phyloP scores from a whole-genome alignment of 2,888 invertebrate species.

The Argynnis bischoffii region DNA sequence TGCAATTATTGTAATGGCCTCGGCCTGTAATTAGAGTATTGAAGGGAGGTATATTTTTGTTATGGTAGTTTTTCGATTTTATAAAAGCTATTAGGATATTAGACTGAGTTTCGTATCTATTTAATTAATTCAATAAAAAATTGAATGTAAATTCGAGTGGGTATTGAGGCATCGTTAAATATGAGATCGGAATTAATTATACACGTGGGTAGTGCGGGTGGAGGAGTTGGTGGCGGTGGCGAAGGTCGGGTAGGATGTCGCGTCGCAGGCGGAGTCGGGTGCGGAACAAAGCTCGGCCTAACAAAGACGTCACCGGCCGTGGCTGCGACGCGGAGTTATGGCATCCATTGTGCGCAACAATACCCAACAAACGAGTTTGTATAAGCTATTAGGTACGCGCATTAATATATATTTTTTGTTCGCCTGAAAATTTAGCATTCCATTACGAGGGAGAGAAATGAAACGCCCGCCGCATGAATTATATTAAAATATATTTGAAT shows the following conservation, averaged over 20 bases:
- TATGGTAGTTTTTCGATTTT: slow-evolving; percentile 36
- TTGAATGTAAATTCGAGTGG: slow-evolving; percentile 42
- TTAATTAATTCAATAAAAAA: slow-evolving; percentile 52
- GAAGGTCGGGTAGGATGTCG: slow-evolving; percentile 62
- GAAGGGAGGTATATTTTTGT: slow-evolving; percentile 51
- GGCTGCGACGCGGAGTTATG: slow-evolving; percentile 82
- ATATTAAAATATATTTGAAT: slow-evolving; percentile 83
- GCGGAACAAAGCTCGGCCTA: slow-evolving; percentile 76
- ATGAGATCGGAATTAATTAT: slow-evolving; percentile 42
- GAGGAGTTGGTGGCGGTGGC: slow-evolving; percentile 40
- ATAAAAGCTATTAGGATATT: slow-evolving; percentile 42
- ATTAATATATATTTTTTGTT: slow-evolving; percentile 83
- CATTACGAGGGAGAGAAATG: slow-evolving; percentile 83
- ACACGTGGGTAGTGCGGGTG: slow-evolving; percentile 46
- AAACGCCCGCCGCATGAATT: slow-evolving; percentile 83
- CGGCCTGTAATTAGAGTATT: slow-evolving; percentile 71
- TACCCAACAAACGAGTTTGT: slow-evolving; percentile 83
- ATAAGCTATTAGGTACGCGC: slow-evolving; percentile 83
- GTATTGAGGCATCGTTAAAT: slow-evolving; percentile 41
- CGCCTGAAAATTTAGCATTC: slow-evolving; percentile 82
- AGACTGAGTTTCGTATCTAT: slow-evolving; percentile 35
- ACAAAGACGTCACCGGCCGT: slow-evolving; percentile 83
- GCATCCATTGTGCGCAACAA: slow-evolving; percentile 82
- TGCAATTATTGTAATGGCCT: slow-evolving; percentile 77
- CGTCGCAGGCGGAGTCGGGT: slow-evolving; percentile 72